Conservation (phyloP, 2,113 vertebrate species). For the Fregetta grallaria region DNA sequence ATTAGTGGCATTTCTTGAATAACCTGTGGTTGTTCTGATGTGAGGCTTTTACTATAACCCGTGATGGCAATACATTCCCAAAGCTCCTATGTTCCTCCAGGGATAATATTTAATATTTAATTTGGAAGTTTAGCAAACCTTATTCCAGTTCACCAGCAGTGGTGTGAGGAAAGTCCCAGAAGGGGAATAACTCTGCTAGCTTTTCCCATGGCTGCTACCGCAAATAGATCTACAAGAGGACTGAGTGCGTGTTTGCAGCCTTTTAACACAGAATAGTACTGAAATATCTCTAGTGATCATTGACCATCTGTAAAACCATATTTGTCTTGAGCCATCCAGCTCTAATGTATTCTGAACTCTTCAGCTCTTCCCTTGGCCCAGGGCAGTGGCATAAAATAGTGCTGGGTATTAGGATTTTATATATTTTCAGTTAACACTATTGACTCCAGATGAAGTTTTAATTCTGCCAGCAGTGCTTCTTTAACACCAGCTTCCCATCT, state of each 20-base stretch:
- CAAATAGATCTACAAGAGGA: not conserved
- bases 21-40: not conserved
- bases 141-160: not conserved
- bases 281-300: not conserved
- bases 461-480: not conserved
- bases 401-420: not conserved
- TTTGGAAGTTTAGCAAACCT: not conserved
- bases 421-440: not conserved
- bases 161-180: not conserved
- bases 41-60: not conserved
- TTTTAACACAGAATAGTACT: not conserved
- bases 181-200: not conserved
- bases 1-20: not conserved
- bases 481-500: not conserved
- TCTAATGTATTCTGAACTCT: not conserved
- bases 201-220: not conserved
- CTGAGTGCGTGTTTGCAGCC: not conserved
- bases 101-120: not conserved
- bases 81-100: not conserved
- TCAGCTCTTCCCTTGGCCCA: not conserved
- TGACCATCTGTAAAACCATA: not conserved
- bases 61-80: not conserved
- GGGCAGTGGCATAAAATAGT: not conserved
- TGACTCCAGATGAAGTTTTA: not conserved
- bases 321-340: not conserved